Evolutionary conservation across 2,797 vertebrate genomes (phyloP), one percentile per base, ranked within the genome.

Genomic region (Meriones psammophilus): DNA sequence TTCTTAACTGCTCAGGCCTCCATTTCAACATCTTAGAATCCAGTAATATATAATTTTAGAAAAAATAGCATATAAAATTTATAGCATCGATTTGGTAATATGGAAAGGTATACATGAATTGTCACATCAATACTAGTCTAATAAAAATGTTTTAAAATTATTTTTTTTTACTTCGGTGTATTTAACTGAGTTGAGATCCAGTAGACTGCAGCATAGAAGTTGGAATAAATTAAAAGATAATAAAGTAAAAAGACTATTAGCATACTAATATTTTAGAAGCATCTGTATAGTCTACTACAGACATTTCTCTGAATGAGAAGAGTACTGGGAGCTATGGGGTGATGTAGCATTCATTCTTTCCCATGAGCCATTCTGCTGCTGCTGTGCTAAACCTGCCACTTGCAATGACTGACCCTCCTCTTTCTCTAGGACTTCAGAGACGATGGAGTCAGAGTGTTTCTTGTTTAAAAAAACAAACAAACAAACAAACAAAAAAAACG

Each of bases 121-220:
- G 5, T n/a, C 22, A 56, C 60, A 60, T 12, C 46, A 73, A 89
- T 56, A 85, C 42, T 84, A 8, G 26, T 50, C 20, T 36, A 91
- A 92, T 66, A 88, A 15, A 81, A 85, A 89, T 33, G 80, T 36
- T 62, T 76, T 85, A 24, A 36, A 91, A 58, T 42, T 42, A 42
- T 42, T 42, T 10, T 10, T 50, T 30, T 71, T 88, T 58, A 8
- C 28, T 33, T 91, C 8, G 18, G 7, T 73, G 54, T 68, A 30
- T 46, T 84, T 46, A 62, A 28, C 50, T 13, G 39, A 84, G 3
- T 33, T 73, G 77, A 22, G 22, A 3, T 58, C 39, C 6, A 81
- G 10, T 0, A 83, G 12, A 14, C 33, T 78, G 22, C 1, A 8
- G 14, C 5, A 1, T 30, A 42, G 28, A 2, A 8, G 1, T 9